Conservation (phyloP, 2,113 vertebrate species). For the Centropus unirufus region DNA sequence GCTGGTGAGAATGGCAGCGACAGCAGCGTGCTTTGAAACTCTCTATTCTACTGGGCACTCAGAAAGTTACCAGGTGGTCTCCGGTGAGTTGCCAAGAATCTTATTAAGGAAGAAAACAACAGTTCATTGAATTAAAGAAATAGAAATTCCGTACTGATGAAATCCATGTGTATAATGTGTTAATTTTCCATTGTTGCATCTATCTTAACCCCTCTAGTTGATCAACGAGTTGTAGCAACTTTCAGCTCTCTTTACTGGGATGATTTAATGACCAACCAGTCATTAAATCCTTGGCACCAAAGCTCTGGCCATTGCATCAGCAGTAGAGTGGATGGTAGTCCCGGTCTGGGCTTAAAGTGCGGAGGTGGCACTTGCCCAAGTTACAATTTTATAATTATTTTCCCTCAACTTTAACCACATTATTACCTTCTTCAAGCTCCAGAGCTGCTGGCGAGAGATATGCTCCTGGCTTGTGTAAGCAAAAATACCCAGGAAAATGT, state of each 20-base stretch:
- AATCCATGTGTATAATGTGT: neutral
- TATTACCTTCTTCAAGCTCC: neutral
- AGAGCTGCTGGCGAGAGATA: neutral
- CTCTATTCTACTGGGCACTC: neutral
- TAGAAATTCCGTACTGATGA: neutral
- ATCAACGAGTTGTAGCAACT: accelerated
- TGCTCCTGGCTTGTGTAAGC: neutral
- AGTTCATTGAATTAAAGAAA: neutral
- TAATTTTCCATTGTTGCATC: neutral
- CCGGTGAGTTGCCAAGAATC: neutral
- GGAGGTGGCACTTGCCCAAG: too few relatives aligned
- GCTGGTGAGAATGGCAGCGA: neutral
- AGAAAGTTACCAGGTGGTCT: accelerated
- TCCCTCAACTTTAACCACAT: neutral
- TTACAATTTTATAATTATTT: neutral
- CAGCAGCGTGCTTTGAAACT: accelerated
- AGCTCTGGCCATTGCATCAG: accelerated
- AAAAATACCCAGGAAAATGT: neutral
- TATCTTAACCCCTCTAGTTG: neutral
- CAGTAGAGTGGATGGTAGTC: neutral
- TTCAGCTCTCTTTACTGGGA: neutral
- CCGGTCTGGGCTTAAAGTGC: neutral
- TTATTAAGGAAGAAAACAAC: too few relatives aligned
- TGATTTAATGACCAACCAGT: neutral
- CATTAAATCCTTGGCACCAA: neutral